Evolutionary conservation across 2,797 vertebrate species (phyloP), one percentile per base, ranked within the genome.

Genomic region (Rhabdophis nuchalis): DNA sequence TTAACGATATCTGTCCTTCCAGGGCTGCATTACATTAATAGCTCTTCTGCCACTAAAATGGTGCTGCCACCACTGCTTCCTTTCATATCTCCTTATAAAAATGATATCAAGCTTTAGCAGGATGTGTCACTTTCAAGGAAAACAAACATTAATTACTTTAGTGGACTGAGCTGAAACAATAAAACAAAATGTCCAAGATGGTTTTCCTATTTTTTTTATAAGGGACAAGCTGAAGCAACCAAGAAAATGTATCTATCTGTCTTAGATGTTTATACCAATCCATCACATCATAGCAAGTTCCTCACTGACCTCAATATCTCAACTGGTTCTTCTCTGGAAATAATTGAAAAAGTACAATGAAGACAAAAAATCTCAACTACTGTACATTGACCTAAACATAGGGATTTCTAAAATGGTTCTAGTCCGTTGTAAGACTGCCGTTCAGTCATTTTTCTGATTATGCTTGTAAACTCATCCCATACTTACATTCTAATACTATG

Each of bases 71-170:
- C 53, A 58, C 85, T 93, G 57, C 57, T 88, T 91, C 16, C 94
- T 20, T 94, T 93, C 92, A 25, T 53, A 85, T 77, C 92, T 95
- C 58, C 93, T 92, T 60, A 90, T 87, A 93, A 92, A 18, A 68
- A 20, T 89, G 91, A 86, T 88, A 89, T 91, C 41, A 94, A 93
- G 82, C 4, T 13, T 87, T 92, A 50, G 60, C 52, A 52, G 6
- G 86, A 92, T 29, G 23, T 87, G 29, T 1, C 0, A 3, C 10
- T 94, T 91, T 93, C 89, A 61, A 82, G 12, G 56, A 82, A 93
- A 94, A 91, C 13, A 92, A 92, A 36, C 7, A 11, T 58, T 91
- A 50, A 5, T 14, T 92, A 88, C 53, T 41, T 72, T n/a, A 64
- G 36, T 2, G 20, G 64, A 92, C 12, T 61, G 5, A 72, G 36